These are phyloP conservation scores for Amorpha juglandis DNA, from an alignment of 2,888 invertebrate genomes.

Conservation along the genomic window DNA sequence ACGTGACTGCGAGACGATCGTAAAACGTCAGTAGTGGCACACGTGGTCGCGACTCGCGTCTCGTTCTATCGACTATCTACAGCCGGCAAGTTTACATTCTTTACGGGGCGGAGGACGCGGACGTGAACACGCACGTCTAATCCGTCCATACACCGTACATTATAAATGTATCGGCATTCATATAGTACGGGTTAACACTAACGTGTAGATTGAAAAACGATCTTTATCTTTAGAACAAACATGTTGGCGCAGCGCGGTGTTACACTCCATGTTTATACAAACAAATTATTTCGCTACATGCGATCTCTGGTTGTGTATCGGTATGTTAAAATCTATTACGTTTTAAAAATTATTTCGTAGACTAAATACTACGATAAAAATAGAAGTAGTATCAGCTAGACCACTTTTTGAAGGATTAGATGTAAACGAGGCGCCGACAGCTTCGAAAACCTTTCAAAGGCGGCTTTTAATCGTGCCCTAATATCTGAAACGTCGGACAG, in stretches of 20 bases:
- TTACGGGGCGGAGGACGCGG: not conserved
- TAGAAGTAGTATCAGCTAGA: slow-evolving; percentile 25
- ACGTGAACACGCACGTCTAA: not conserved
- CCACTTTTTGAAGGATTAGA: slow-evolving; percentile 33
- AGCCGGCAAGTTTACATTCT: not conserved
- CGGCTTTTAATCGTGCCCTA: slow-evolving; percentile 50
- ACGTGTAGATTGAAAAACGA: not conserved
- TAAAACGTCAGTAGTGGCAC: slow-evolving; percentile 41
- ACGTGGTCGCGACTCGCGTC: slow-evolving; percentile 37
- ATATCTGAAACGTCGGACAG: slow-evolving; percentile 53
- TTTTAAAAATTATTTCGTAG: slow-evolving; percentile 18
- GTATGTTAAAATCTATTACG: not conserved
- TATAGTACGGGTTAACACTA: not conserved
- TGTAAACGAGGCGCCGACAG: slow-evolving; percentile 28
- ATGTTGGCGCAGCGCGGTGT: not conserved
- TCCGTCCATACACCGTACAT: not conserved
- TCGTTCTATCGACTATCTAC: slow-evolving; percentile 2
- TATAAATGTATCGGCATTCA: not conserved
- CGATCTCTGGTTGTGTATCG: not conserved
- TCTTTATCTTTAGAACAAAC: not conserved
- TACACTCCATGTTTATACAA: not conserved
- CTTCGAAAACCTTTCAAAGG: slow-evolving; percentile 34
- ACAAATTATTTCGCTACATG: not conserved
- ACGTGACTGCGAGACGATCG: slow-evolving; percentile 46
- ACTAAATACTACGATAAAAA: slow-evolving; percentile 33